Conservation (phyloP, 2,113 vertebrate genomes). For the Pedionomus torquatus region DNA sequence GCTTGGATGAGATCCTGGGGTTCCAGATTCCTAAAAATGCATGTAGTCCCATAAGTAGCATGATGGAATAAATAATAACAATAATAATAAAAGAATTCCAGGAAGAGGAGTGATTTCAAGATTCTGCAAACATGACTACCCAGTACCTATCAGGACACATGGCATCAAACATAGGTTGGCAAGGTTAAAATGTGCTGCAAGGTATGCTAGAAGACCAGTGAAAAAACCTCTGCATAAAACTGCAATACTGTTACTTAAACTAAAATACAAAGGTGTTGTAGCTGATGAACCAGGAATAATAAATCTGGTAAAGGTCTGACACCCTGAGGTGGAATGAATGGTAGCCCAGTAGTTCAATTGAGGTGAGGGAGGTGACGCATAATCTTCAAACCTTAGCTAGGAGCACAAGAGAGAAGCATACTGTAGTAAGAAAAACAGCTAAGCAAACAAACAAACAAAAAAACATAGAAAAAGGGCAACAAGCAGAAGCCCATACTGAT, state of each 20-base stretch:
- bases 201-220: background rate
- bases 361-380: background rate
- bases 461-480: background rate
- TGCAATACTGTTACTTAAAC: background rate
- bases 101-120: background rate
- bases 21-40: background rate
- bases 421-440: accelerated
- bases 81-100: background rate
- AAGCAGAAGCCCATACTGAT: background rate
- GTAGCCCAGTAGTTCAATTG: background rate
- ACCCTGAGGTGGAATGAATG: background rate
- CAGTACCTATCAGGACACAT: background rate
- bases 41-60: background rate
- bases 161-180: background rate
- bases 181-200: background rate
- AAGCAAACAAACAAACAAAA: too few relatives aligned
- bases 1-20: background rate
- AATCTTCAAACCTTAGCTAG: background rate
- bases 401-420: background rate
- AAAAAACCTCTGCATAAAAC: background rate
- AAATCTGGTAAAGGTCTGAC: background rate
- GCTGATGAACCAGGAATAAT: background rate
- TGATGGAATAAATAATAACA: too few relatives aligned
- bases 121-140: background rate
- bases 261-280: background rate